A percentile compares a stretch with the other conserved stretches of the same genome.
These are phyloP conservation scores for Myrmecophaga tridactyla DNA, from an alignment of 2,113 vertebrate genomes.

Conservation along the genomic window DNA sequence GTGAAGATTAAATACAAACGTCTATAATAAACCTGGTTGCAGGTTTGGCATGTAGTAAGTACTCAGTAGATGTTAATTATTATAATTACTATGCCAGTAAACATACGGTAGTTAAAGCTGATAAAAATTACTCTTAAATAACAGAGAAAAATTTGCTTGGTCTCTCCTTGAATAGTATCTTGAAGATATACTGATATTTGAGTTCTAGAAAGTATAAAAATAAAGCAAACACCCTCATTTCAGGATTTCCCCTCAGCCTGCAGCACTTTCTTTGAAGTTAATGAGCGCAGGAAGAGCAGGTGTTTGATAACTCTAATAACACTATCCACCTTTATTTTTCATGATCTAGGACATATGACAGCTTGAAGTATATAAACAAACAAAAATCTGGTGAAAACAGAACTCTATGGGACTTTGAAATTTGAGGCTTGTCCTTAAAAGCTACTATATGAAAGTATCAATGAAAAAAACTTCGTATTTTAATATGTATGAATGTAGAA, in stretches of 20 bases:
- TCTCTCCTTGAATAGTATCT: background rate
- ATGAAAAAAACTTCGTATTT: background rate
- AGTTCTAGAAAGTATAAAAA: background rate
- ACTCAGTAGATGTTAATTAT: constrained; percentile 37
- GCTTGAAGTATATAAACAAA: background rate
- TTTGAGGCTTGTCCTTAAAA: background rate
- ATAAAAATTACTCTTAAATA: constrained; percentile 15
- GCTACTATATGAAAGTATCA: background rate
- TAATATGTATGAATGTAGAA: background rate
- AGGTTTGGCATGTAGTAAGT: constrained; percentile 21
- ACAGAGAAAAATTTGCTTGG: background rate
- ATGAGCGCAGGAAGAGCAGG: background rate
- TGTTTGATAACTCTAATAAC: background rate
- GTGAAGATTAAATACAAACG: too few relatives aligned
- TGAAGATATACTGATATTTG: background rate
- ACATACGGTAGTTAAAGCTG: background rate
- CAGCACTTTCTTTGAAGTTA: background rate
- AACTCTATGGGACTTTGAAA: background rate
- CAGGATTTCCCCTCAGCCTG: background rate
- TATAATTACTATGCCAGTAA: constrained; percentile 34
- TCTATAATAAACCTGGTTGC: too few relatives aligned
- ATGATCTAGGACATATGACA: background rate
- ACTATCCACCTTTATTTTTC: background rate
- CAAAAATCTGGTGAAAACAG: background rate
- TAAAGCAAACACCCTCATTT: background rate